Evolutionary conservation across 2,113 vertebrate species (phyloP).

Genomic region (Ciconia boyciana): DNA sequence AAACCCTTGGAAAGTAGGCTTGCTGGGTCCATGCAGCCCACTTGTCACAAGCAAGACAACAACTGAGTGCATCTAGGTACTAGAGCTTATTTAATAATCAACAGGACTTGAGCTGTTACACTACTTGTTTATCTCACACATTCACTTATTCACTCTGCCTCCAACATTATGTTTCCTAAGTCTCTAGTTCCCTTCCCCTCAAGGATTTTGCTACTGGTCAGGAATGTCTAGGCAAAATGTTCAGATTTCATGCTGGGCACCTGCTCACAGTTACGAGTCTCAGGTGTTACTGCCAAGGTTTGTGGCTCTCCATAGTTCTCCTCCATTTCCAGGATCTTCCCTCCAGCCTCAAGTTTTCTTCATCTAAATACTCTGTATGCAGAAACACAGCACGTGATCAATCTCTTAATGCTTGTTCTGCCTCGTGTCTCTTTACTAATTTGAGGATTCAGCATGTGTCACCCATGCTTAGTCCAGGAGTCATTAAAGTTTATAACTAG

Average conservation of each 20-base stretch:
- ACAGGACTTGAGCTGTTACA: neutral
- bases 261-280: rapidly evolving
- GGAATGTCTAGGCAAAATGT: neutral
- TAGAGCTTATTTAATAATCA: neutral
- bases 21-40: neutral
- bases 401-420: neutral
- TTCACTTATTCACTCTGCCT: neutral
- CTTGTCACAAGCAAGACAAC: neutral
- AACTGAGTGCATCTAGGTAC: neutral
- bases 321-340: neutral
- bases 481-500: neutral
- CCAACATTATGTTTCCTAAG: neutral
- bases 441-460: neutral
- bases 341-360: neutral
- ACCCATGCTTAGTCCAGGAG: neutral
- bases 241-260: neutral
- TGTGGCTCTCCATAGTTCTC: neutral
- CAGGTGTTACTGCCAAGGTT: neutral
- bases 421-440: neutral
- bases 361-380: neutral
- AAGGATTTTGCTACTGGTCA: neutral
- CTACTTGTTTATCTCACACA: neutral
- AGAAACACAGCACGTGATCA: neutral
- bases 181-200: neutral
- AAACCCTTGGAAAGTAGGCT: neutral